These are phyloP conservation scores for Phacellophora camtschatica DNA, from an alignment of 30 jellyfish, hydroid and myxozoan genomes.

Conservation along the genomic window DNA sequence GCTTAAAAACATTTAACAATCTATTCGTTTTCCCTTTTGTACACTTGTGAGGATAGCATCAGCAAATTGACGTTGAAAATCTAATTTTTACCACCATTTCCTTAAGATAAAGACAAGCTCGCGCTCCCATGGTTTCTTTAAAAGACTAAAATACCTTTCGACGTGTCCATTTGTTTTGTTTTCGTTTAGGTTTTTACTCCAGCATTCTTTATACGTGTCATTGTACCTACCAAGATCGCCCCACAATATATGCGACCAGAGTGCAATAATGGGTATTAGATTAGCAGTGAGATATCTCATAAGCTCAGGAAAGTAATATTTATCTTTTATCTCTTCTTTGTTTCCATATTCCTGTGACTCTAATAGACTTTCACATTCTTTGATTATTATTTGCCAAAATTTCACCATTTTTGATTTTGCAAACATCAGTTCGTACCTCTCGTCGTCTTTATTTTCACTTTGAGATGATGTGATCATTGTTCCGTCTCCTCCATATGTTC, in stretches of 20 bases:
- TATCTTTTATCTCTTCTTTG: neutral
- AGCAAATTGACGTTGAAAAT: slow-evolving; percentile 9
- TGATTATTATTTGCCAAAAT: neutral
- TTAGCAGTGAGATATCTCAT: neutral
- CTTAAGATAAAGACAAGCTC: neutral
- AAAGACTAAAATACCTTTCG: neutral
- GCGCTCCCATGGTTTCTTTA: slow-evolving; percentile 1
- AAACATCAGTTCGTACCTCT: neutral
- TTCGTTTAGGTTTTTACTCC: neutral
- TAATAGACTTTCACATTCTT: neutral
- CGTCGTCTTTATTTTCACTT: neutral
- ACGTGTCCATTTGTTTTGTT: slow-evolving; percentile 6
- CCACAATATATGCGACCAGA: slow-evolving; percentile 5
- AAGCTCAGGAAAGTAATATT: neutral
- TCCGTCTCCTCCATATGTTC: neutral
- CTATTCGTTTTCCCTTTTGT: neutral
- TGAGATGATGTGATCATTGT: neutral
- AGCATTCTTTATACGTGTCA: neutral
- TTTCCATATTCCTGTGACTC: neutral
- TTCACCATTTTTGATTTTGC: neutral
- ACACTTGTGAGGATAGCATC: neutral
- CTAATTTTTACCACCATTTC: neutral
- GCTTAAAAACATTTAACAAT: neutral
- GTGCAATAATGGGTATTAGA: neutral
- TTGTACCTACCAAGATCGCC: neutral